Conservation (phyloP, 2,797 vertebrate genomes). For the Triplophysa yarkandensis region DNA sequence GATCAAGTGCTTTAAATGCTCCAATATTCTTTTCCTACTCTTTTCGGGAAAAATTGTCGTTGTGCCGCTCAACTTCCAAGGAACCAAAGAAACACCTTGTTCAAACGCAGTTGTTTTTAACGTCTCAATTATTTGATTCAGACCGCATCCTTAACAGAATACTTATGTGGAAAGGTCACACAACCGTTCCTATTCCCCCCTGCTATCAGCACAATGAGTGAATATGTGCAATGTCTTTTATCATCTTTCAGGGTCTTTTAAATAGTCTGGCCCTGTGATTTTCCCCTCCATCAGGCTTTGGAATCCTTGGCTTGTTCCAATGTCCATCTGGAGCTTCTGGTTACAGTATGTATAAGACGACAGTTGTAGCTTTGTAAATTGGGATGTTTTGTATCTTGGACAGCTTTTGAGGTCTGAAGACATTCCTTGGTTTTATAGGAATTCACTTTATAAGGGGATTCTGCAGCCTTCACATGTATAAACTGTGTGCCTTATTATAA, state of each 20-base stretch:
- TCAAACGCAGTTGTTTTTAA: slow-evolving; percentile 60
- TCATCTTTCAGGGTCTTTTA: slow-evolving; percentile 34
- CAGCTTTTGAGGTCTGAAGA: background rate
- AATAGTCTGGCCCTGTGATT: slow-evolving; percentile 19
- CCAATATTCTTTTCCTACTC: slow-evolving; percentile 17
- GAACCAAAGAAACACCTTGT: slow-evolving; percentile 50
- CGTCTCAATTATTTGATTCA: slow-evolving; percentile 55
- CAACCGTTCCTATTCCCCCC: slow-evolving; percentile 37
- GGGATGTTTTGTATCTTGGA: background rate
- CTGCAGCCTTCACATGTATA: background rate
- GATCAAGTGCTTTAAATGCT: background rate
- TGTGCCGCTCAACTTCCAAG: slow-evolving; percentile 39
- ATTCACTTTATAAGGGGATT: background rate
- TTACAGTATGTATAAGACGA: background rate
- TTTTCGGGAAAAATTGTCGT: slow-evolving; percentile 30
- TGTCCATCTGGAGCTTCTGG: slow-evolving; percentile 11
- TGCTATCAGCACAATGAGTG: slow-evolving; percentile 26
- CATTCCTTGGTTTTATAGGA: background rate
- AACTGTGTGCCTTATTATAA: background rate
- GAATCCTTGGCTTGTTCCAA: slow-evolving; percentile 22
- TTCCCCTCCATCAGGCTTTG: slow-evolving; percentile 25
- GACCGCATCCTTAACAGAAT: slow-evolving; percentile 57
- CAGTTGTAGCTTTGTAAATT: background rate
- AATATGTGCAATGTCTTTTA: slow-evolving; percentile 23
- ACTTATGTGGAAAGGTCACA: slow-evolving; percentile 66